These are phyloP conservation scores for Rhinogobio ventralis DNA, from an alignment of 2,797 vertebrate genomes.

Conservation along the genomic window DNA sequence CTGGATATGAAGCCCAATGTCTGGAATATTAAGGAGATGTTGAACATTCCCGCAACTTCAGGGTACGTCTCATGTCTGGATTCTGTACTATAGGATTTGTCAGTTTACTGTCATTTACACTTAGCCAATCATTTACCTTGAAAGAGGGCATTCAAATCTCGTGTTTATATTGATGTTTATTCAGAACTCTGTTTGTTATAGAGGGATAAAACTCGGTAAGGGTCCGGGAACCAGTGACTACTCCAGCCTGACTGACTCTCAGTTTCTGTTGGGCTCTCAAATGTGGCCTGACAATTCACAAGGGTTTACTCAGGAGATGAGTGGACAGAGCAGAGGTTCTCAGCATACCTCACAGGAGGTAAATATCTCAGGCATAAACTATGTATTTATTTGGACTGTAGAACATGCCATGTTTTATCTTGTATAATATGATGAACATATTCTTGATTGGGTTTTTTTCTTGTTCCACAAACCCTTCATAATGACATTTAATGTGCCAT, in stretches of 20 bases:
- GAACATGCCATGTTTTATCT: neutral
- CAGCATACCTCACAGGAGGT: slow-evolving; percentile 90
- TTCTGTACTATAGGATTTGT: neutral
- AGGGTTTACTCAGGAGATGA: slow-evolving; percentile 79
- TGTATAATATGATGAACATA: neutral
- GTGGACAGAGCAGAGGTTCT: slow-evolving; percentile 74
- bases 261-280: slow-evolving; percentile 90
- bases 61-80: slow-evolving; percentile 63
- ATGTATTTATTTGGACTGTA: neutral
- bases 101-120: slow-evolving; percentile 9
- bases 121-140: neutral
- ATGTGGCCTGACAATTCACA: slow-evolving; percentile 87
- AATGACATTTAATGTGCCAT: neutral
- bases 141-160: neutral
- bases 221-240: slow-evolving; percentile 65
- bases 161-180: slow-evolving; percentile 12
- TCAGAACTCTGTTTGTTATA: neutral
- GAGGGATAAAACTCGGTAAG: slow-evolving; percentile 58
- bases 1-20: slow-evolving; percentile 74
- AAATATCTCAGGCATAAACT: slow-evolving; percentile 54
- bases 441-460: neutral
- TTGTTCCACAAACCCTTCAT: neutral
- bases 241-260: slow-evolving; percentile 86
- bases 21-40: slow-evolving; percentile 77
- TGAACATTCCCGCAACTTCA: slow-evolving; percentile 70